A percentile compares a stretch with the other conserved stretches of the same genome.
These are phyloP conservation scores for Aurelia coerulea DNA, from an alignment of 30 jellyfish, hydroid and myxozoan genomes.

Conservation along the genomic window DNA sequence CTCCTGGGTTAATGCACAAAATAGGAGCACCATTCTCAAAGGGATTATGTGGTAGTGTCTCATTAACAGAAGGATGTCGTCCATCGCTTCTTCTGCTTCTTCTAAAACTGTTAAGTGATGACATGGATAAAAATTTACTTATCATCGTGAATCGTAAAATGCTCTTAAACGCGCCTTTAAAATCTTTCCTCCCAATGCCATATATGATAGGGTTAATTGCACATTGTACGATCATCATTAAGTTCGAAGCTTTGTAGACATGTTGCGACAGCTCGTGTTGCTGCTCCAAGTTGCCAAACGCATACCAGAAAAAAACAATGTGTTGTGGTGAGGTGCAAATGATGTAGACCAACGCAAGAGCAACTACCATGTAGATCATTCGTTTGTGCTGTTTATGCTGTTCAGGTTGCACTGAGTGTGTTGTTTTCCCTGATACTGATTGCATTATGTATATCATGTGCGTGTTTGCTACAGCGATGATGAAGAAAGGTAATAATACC, in stretches of 20 bases:
- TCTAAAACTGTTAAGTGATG: no score
- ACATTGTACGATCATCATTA: constrained; percentile 83
- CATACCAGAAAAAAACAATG: constrained; percentile 76
- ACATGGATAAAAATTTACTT: neutral
- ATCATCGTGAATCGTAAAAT: constrained; percentile 30
- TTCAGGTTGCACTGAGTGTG: constrained; percentile 40
- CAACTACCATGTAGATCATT: constrained; percentile 93
- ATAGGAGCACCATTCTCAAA: constrained; percentile 9
- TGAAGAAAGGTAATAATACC: constrained; percentile 68
- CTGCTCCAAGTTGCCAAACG: constrained; percentile 53
- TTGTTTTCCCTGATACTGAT: constrained; percentile 4
- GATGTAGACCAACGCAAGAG: constrained; percentile 85
- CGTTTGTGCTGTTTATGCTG: constrained; percentile 76
- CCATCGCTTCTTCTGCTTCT: neutral
- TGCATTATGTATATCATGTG: constrained; percentile 72
- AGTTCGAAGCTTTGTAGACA: constrained; percentile 67
- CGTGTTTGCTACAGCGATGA: constrained; percentile 75
- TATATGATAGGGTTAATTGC: constrained; percentile 93
- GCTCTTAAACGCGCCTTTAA: constrained; percentile 75
- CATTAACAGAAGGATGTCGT: neutral
- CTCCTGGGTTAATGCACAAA: neutral
- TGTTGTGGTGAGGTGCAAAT: constrained; percentile 96
- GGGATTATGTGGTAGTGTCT: neutral
- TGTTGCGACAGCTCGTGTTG: constrained; percentile 15
- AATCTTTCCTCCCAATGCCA: constrained; percentile 92